These are phyloP conservation scores for Tautogolabrus adspersus DNA, from an alignment of 2,113 vertebrate species.

Conservation along the genomic window DNA sequence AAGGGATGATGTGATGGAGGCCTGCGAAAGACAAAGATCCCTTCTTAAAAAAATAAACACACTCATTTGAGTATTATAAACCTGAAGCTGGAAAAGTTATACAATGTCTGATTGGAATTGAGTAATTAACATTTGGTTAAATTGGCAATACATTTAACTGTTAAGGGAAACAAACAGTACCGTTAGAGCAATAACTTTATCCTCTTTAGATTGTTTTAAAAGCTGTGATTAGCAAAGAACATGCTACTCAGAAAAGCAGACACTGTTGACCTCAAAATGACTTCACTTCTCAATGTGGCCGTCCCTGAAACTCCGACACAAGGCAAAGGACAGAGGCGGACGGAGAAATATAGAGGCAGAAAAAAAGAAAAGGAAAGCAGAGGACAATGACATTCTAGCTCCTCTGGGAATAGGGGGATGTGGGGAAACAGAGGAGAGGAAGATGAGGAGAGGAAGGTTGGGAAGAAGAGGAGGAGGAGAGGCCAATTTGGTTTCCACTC, in stretches of 20 bases:
- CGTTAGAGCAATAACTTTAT: not conserved
- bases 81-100: slow-evolving; percentile 1
- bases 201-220: not conserved
- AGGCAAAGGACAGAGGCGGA: slow-evolving; percentile 54
- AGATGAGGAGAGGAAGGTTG: slow-evolving; percentile 48
- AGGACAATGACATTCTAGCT: slow-evolving; percentile 72
- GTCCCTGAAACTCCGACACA: slow-evolving; percentile 26
- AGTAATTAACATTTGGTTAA: not conserved
- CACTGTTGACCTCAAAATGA: slow-evolving; percentile 33
- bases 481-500: slow-evolving; percentile 79
- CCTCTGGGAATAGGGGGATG: slow-evolving; percentile 61
- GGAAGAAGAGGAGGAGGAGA: slow-evolving; percentile 55
- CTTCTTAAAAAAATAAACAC: slow-evolving; percentile 22
- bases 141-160: slow-evolving; percentile 7
- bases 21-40: slow-evolving; percentile 6
- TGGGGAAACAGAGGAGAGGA: slow-evolving; percentile 49
- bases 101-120: not conserved
- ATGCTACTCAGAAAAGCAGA: not conserved
- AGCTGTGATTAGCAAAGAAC: not conserved
- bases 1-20: slow-evolving; percentile 28
- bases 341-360: slow-evolving; percentile 36
- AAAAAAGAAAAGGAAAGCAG: slow-evolving; percentile 45
- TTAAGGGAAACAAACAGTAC: slow-evolving; percentile 1
- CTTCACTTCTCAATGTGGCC: slow-evolving; percentile 9
- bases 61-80: not conserved